Base-by-base conservation (phyloP, 2,113 vertebrate genomes). In the Chlamydotis undulata region DNA sequence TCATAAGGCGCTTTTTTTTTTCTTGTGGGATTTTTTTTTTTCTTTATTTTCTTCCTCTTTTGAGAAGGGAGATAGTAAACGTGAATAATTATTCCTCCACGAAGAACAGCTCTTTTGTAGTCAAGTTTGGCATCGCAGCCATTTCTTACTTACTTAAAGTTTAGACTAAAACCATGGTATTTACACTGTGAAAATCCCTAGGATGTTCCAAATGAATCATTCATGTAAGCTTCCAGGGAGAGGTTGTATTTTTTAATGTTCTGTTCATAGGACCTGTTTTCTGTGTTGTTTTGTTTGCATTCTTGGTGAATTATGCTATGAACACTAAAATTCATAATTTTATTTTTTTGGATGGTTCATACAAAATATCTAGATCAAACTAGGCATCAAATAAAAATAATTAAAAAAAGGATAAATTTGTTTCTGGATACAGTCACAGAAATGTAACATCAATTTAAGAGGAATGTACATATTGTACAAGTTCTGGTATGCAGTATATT, bases 101-200 rank as follows among this genome's bases (percentile, higher is more conserved):
- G 41, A 95, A 87, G 74, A 95, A 77, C n/a, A 76, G 64, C 50
- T 55, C 11, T 91, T 74, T 79, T 41, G 73, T 88, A 94, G 67
- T 92, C 33, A 87, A 57, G n/a, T 95, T 85, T 94, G 76, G 64
- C 26, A 94, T 89, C 47, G 55, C 55, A 86, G 45, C 19, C 29
- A 82, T 75, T 93, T 71, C 63, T 93, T 84, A 25, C 37, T 96
- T 89, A 79, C 37, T 84, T 89, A 61, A 93, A 92, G 52, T n/a
- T 93, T 90, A 78, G 17, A 64, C 28, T 88, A 69, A 91, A 95
- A 13, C 33, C 19, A 53, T 29, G n/a, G 28, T 35, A 74, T 65
- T 90, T 89, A 43, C 75, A 82, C 33, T 18, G 19, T 39, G n/a
- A 87, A 92, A 94, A 94, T 89, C 49, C 24, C 39, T 75, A n/a